Evolutionary conservation across 1,140 invertebrate genomes (phyloP).

Genomic region (Bombus breviceps): DNA sequence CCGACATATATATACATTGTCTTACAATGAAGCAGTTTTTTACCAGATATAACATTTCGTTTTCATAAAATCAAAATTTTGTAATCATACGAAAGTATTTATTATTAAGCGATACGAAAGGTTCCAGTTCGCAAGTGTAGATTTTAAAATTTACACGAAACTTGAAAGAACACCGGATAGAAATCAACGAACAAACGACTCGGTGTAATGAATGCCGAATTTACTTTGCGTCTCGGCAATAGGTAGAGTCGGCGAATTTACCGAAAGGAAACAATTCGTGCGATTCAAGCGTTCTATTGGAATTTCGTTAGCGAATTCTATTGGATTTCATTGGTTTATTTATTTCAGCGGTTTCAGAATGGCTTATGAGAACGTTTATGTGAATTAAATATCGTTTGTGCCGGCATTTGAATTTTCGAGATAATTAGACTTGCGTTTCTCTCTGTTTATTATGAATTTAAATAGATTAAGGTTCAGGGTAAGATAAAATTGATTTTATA

Average conservation of each 20-base stretch:
- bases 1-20: too few relatives aligned
- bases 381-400: neutral
- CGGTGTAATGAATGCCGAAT: conserved; percentile 4
- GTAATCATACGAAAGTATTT: too few relatives aligned
- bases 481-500: neutral
- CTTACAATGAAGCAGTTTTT: too few relatives aligned
- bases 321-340: neutral
- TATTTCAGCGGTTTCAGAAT: neutral
- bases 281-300: neutral
- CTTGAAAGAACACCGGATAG: neutral
- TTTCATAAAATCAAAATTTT: too few relatives aligned
- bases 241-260: neutral
- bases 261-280: neutral
- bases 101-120: too few relatives aligned
- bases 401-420: neutral
- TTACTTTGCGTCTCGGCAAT: conserved; percentile 7
- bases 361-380: conserved; percentile 2
- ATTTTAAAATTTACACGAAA: neutral
- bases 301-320: conserved; percentile 5
- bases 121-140: neutral
- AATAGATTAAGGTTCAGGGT: neutral
- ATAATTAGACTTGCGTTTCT: neutral
- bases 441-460: neutral
- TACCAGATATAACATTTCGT: too few relatives aligned
- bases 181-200: neutral